Conservation (phyloP, 1,140 invertebrate genomes). For the Sweltsa coloradensis region DNA sequence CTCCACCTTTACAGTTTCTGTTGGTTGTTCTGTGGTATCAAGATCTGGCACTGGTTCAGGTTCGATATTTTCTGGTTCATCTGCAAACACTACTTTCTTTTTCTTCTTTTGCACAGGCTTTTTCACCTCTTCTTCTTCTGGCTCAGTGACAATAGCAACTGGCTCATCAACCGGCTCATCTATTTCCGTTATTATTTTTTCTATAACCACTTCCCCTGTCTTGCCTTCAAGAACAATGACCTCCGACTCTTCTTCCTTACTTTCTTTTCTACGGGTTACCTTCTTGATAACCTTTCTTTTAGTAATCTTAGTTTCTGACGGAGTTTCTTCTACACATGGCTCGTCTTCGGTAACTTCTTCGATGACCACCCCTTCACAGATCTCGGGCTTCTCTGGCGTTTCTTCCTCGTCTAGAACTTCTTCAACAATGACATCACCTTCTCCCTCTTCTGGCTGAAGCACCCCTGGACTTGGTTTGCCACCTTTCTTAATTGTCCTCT, state of each 20-base stretch:
- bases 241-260: conserved; percentile 3
- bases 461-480: conserved; percentile 9
- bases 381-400: background rate
- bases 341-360: conserved; percentile 35
- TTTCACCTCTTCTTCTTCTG: too few species aligned
- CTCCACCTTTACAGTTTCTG: conserved; percentile 15
- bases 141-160: too few species aligned
- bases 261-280: conserved; percentile 25
- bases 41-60: conserved; percentile 14
- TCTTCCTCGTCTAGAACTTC: conserved; percentile 1
- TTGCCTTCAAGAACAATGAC: too few species aligned
- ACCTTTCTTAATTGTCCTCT: conserved; percentile 11
- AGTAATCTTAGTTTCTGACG: conserved; percentile 20
- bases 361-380: conserved; percentile 1
- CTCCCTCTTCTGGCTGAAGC: conserved; percentile 3
- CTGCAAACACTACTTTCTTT: conserved; percentile 1
- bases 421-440: background rate
- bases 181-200: conserved; percentile 10
- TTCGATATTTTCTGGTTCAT: background rate
- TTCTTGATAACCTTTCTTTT: background rate
- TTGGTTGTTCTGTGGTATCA: conserved; percentile 14
- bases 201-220: background rate
- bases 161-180: too few species aligned
- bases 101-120: conserved; percentile 3
- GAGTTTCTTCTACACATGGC: conserved; percentile 28